phyloP scores from a whole-genome alignment of 2,888 invertebrate genomes.

The Harmothoe impar region DNA sequence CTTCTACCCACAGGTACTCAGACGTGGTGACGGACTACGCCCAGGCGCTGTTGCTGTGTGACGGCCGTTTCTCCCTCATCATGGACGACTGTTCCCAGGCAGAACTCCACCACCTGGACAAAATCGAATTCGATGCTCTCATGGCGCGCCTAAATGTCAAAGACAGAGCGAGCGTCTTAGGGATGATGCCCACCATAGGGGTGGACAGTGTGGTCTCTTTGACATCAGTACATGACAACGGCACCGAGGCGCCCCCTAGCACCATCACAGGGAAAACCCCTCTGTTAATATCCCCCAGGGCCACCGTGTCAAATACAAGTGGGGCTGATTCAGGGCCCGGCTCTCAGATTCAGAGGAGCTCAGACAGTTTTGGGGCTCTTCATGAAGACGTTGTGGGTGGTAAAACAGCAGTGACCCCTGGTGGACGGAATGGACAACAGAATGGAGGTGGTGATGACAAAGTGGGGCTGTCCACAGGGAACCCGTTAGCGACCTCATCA shows the following conservation, averaged over 20 bases:
- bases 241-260: neutral
- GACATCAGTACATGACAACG: neutral
- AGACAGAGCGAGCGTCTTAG: neutral
- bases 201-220: neutral
- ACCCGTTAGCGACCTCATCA: neutral
- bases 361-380: neutral
- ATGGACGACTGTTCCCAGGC: conserved; percentile 28
- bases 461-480: neutral
- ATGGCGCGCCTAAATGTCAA: neutral
- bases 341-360: neutral
- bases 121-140: conserved; percentile 43
- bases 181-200: neutral
- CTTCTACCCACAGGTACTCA: neutral
- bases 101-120: conserved; percentile 39
- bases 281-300: neutral
- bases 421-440: neutral
- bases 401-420: neutral
- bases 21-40: conserved; percentile 38
- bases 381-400: neutral
- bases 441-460: neutral
- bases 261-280: neutral
- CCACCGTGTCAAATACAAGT: neutral
- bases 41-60: neutral
- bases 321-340: neutral
- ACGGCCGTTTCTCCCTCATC: conserved; percentile 20